Base-by-base conservation (phyloP, 2,888 invertebrate species). In the Apantesis nais region DNA sequence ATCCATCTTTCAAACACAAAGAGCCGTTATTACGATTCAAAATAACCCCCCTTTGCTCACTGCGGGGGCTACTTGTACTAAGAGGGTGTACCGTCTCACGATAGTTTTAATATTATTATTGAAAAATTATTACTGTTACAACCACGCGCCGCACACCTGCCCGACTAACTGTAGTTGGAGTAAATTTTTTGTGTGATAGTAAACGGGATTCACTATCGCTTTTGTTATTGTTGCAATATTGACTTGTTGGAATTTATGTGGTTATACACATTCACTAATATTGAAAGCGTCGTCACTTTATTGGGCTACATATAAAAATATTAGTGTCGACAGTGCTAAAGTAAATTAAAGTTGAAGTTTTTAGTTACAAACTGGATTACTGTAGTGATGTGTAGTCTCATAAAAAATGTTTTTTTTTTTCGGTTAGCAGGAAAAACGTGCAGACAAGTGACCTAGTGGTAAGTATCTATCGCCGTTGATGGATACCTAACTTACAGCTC, bases 91-190 rank as follows among this genome's bases (percentile, higher is more conserved):
- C 66, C 70, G 78, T 74, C 75, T 67, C 73, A 67, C 72, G 70
- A 44, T 63, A 34, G 64, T 75, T 73, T 71, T 71, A 48, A 71
- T 72, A 75, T 74, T 79, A 72, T 69, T 72, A 76, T 70, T 71
- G 34, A 66, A 34, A 67, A 64, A 75, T 65, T 76, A 81, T 73
- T 74, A 76, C 74, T 60, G 73, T 81, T 74, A 74, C 79, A 77
- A 79, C 77, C 77, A 79, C 73, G 79, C 82, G 67, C 67, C 65
- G 55, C 66, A 68, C 75, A 80, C 77, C 82, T 81, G 79, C 71
- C 37, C 12, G n/a, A 0, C 0, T 74, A 76, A 76, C 77, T 68
- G 81, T 78, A 61, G 67, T 69, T 78, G 71, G 71, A 71, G 81
- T 79, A 80, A 3, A n/a, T 62, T 69, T 72, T 66, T 72, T 72